Evolutionary conservation across 2,113 vertebrate species (phyloP).

Genomic region (Rattus norvegicus): GRCr8 NC_086028.1:30501001-30501500

Average conservation of each 20-base stretch:
- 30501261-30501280: not conserved
- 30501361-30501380: not conserved
- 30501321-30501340: constrained; percentile 43
- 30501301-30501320: constrained; percentile 23
- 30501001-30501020: too few species aligned
- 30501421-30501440: not conserved
- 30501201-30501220: not conserved
- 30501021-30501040: not conserved
- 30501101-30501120: not conserved
- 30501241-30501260: constrained; percentile 3
- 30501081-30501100: not conserved
- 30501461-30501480: not conserved
- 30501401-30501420: not conserved
- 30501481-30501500: constrained; percentile 9
- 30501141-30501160: not conserved
- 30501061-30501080: not conserved
- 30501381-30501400: not conserved
- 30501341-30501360: constrained; percentile 54
- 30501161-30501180: not conserved
- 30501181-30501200: not conserved
- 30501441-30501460: not conserved
- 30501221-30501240: not conserved
- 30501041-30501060: not conserved
- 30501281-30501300: not conserved
- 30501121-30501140: not conserved